phyloP scores from a whole-genome alignment of 2,797 vertebrate genomes.

The Gastrophryne carolinensis region DNA sequence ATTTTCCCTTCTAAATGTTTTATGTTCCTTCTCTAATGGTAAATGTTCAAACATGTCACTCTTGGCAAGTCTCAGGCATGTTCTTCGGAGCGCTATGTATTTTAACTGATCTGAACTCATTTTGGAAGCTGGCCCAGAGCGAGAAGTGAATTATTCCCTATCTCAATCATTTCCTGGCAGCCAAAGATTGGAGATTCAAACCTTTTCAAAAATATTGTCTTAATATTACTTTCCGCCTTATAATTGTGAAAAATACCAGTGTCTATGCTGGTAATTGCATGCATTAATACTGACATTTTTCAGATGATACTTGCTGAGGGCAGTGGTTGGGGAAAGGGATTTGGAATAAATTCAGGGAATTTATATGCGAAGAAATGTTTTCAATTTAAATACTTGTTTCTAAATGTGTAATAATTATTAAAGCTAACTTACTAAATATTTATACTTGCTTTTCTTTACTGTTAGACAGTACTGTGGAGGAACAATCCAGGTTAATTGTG shows the following conservation, averaged over 20 bases:
- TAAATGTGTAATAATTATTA: no score
- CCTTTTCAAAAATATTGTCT: constrained; percentile 27
- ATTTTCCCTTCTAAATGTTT: constrained; percentile 4
- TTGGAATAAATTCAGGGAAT: no score
- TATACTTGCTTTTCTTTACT: no score
- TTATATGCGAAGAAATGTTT: no score
- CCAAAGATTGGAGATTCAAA: constrained; percentile 2
- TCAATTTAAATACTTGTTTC: no score
- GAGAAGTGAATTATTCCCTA: constrained; percentile 12
- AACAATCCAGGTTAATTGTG: no score
- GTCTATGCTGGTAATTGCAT: neutral
- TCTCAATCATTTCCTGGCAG: constrained; percentile 8
- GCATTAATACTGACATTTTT: neutral
- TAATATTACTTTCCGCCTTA: constrained; percentile 9
- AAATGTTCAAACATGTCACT: constrained; percentile 32
- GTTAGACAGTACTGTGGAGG: no score
- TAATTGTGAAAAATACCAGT: neutral
- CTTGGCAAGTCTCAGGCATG: constrained; percentile 13
- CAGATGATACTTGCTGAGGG: neutral
- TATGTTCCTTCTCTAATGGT: neutral
- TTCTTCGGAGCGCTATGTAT: constrained; percentile 7
- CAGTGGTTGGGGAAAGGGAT: neutral
- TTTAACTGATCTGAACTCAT: constrained; percentile 25
- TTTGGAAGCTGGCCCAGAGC: constrained; percentile 19
- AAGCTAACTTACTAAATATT: no score